Evolutionary conservation across 2,113 vertebrate species (phyloP), one percentile per base, ranked within the genome.

Genomic region (Phalacrocorax brasilianus): DNA sequence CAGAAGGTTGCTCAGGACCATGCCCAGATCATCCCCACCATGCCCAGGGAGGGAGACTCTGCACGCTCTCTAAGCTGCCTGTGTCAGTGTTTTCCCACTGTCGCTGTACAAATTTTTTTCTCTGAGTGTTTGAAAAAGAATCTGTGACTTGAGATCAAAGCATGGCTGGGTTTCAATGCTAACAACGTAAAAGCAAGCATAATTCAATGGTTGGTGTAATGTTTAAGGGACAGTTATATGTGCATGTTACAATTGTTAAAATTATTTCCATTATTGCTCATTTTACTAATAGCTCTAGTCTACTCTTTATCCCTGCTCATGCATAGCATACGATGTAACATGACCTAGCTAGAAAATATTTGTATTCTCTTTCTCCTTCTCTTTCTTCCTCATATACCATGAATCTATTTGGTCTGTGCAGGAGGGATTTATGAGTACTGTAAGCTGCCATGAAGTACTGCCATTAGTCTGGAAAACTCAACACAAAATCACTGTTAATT

Each of bases 161-260:
- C 0, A 1, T 45, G 23, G 4, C 12, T 33, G 6, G 3, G 8
- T 93, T 14, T 68, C 40, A 84, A 2, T 38, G 13, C 12, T 33
- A 40, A 40, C 12, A 21, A 42, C 30, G 45, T 83, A n/a, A 47
- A 89, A 68, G 11, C 7, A 76, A 65, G 13, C 14, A 11, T 26
- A 63, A 45, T 71, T 58, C 20, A 88, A 22, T 7, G 52, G 44
- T 0, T 30, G 7, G 2, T 79, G 20, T 30, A 24, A 52, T 38
- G 16, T 80, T 75, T 79, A 76, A 77, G 23, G 26, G 8, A 40
- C 5, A n/a, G 5, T 35, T 75, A 21, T 8, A 2, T 50, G 9
- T 26, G 4, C 23, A 28, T 53, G 3, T 22, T 63, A 66, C 22
- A 70, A 49, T 8, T 18, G 1, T 47, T 45, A 52, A 28, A 55